Conservation (phyloP, 2,797 vertebrate genomes). For the Apogon talboti region DNA sequence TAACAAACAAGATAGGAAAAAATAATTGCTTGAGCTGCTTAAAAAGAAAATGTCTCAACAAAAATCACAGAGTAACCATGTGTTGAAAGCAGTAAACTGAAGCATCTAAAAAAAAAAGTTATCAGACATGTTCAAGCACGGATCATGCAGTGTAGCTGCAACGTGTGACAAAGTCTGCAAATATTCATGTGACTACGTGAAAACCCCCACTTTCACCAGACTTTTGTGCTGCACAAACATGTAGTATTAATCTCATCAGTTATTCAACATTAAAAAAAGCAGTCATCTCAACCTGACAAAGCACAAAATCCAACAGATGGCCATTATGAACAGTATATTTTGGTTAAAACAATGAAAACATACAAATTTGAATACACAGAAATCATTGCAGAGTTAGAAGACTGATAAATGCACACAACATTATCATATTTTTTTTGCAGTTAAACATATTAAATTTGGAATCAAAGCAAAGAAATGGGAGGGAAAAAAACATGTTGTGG, state of each 20-base stretch:
- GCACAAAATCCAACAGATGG: slow-evolving; percentile 21
- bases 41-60: slow-evolving; percentile 14
- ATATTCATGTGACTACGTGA: slow-evolving; percentile 47
- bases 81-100: slow-evolving; percentile 38
- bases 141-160: slow-evolving; percentile 25
- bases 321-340: neutral
- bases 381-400: neutral
- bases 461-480: slow-evolving; percentile 7
- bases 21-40: slow-evolving; percentile 10
- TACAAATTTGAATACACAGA: neutral
- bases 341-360: slow-evolving; percentile 5
- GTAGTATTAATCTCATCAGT: slow-evolving; percentile 25
- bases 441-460: slow-evolving; percentile 11
- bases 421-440: slow-evolving; percentile 1
- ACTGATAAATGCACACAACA: neutral
- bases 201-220: slow-evolving; percentile 35
- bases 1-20: slow-evolving; percentile 17
- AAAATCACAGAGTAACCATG: slow-evolving; percentile 26
- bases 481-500: slow-evolving; percentile 20
- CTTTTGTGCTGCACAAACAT: slow-evolving; percentile 1
- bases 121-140: slow-evolving; percentile 25
- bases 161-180: slow-evolving; percentile 50
- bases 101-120: slow-evolving; percentile 20
- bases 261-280: neutral
- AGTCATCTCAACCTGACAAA: slow-evolving; percentile 1